Evolutionary conservation across 2,888 invertebrate species (phyloP), one percentile per base, ranked within the genome.

Genomic region (Uloborus plumipes): DNA sequence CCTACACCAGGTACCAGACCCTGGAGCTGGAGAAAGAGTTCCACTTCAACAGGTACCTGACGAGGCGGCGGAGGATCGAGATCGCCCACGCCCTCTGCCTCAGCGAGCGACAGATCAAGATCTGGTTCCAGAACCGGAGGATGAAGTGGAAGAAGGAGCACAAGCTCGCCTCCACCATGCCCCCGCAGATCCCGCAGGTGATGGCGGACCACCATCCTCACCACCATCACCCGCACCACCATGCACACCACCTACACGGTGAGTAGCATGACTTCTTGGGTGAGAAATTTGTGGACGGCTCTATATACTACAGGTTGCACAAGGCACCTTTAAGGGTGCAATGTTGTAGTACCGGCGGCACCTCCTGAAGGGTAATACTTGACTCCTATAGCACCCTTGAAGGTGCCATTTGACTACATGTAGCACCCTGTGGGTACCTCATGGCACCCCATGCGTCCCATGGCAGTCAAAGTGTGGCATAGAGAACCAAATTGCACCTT

Each of bases 11-110:
- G 90, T 97, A 97, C 91, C 97, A 97, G 91, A 97, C 97, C 75
- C 91, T 97, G 89, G 96, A 96, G 90, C 91, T 96, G 89, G 98
- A 98, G 91, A 98, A 98, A 90, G 98, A 98, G 91, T 98, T 98
- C 91, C 97, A 98, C 91, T 98, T 96, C 92, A 98, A 97, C 91
- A 94, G 97, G 89, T 98, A 98, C 92, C 93, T 98, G 91, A 98
- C 98, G 87, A 92, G 98, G 89, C 92, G 98, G 91, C 93, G 98
- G 91, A 92, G 98, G 89, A 97, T 98, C 89, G 97, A 97, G 92
- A 98, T 98, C 88, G 97, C 98, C 73, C 97, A 98, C 90, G 95
- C 96, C 86, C 93, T 98, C 85, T 96, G 97, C 90, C 93, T 98
- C 89, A 96, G 97, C 86, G 98, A 98, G 90, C 92, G 98, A 87